These are phyloP conservation scores for Crossaster papposus DNA, from an alignment of 53 echinoderm and acorn worm genomes.

Conservation along the genomic window DNA sequence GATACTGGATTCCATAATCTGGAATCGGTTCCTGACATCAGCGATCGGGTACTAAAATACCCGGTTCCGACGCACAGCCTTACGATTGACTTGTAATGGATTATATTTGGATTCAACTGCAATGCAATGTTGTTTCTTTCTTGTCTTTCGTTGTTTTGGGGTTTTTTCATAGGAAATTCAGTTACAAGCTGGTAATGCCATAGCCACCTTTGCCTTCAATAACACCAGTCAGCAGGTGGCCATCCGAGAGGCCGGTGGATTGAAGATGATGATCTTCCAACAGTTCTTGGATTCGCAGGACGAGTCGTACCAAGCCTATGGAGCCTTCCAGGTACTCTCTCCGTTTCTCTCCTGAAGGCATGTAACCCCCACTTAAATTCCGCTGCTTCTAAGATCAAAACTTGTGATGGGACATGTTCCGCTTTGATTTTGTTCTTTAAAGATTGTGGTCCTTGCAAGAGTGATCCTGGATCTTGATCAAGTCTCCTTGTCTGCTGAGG, in stretches of 20 bases:
- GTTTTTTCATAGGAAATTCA: slow-evolving; percentile 65
- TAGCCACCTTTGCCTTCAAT: slow-evolving; percentile 96
- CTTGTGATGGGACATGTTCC: no score
- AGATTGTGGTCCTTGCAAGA: slow-evolving; percentile 95
- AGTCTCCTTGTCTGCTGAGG: slow-evolving; percentile 91
- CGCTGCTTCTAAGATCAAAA: no score
- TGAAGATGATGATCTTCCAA: slow-evolving; percentile 83
- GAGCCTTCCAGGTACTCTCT: slow-evolving; percentile 83
- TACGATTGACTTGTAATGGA: no score
- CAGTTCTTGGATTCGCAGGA: slow-evolving; percentile 83
- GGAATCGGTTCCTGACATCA: no score
- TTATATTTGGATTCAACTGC: no score
- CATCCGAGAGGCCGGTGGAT: slow-evolving; percentile 89
- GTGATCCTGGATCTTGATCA: slow-evolving; percentile 94
- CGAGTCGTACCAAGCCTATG: slow-evolving; percentile 85
- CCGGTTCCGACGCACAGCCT: no score
- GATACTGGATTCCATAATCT: no score
- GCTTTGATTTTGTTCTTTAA: background rate
- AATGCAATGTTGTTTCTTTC: background rate
- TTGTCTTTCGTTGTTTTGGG: no score
- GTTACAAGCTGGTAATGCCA: slow-evolving; percentile 83
- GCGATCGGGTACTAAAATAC: no score
- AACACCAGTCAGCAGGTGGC: slow-evolving; percentile 86
- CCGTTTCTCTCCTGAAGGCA: no score
- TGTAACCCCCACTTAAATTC: background rate